Evolutionary conservation across 2,888 invertebrate genomes (phyloP).

Genomic region (Caenorhabditis japonica): DNA sequence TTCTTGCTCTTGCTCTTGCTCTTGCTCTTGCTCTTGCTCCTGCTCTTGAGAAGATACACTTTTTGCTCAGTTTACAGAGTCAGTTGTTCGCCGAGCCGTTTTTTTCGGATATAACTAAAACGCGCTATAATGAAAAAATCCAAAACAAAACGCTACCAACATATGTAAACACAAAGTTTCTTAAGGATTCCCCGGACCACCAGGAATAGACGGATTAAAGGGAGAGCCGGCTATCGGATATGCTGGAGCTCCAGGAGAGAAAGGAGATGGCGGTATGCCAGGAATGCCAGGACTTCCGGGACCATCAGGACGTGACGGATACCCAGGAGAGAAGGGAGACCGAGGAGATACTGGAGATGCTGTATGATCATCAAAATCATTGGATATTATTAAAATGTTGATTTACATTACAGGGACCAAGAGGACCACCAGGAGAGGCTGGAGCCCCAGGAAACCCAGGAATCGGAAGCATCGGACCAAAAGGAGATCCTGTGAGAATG

Average conservation of each 20-base stretch:
- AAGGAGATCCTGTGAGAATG: slow-evolving; percentile 77
- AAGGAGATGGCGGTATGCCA: slow-evolving; percentile 81
- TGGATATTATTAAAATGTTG: too few relatives aligned
- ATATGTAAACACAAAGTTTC: too few relatives aligned
- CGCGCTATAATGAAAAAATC: neutral
- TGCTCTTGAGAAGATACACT: slow-evolving; percentile 68
- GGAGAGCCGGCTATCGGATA: slow-evolving; percentile 77
- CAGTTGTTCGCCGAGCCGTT: too few relatives aligned
- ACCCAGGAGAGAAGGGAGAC: slow-evolving; percentile 77
- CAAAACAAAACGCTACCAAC: neutral
- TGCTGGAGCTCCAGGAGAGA: slow-evolving; percentile 80
- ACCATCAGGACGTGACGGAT: slow-evolving; percentile 77
- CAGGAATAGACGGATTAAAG: slow-evolving; percentile 72
- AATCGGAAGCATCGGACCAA: slow-evolving; percentile 77
- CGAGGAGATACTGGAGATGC: slow-evolving; percentile 75
- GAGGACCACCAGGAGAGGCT: slow-evolving; percentile 78
- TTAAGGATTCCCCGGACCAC: slow-evolving; percentile 81
- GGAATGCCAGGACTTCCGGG: slow-evolving; percentile 81
- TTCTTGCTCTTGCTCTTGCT: too few relatives aligned
- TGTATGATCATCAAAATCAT: too few relatives aligned
- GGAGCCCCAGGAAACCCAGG: slow-evolving; percentile 77
- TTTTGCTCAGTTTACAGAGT: too few relatives aligned
- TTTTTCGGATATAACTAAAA: neutral
- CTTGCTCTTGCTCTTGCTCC: too few relatives aligned
- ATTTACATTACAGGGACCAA: slow-evolving; percentile 68